Evolutionary conservation across 2,113 vertebrate species (phyloP), one percentile per base, ranked within the genome.

Genomic region (Rhadina sibilatrix): DNA sequence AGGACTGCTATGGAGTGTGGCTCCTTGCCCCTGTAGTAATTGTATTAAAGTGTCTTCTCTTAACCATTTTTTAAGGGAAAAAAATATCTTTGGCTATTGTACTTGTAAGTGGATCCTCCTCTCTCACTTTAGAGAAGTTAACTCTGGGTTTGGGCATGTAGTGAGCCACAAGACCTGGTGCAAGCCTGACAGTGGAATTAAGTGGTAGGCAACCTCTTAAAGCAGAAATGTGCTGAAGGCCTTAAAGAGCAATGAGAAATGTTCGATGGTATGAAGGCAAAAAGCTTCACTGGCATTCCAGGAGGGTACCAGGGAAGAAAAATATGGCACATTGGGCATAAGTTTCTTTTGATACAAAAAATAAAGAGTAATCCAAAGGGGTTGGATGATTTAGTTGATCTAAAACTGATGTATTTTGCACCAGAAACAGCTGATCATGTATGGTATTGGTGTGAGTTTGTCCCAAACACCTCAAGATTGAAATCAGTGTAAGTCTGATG

Each of bases 141-240:
- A 50, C 46, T 89, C 47, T 87, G 27, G 2, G 6, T 65, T 81
- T 10, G 6, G 60, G n/a, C 4, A 17, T 9, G 24, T 50, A 44
- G 54, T 59, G 38, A 69, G 35, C 22, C 56, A 27, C 0, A 0
- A 60, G 47, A 77, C 8, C 7, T 3, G 1, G 11, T 11, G 18
- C 59, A 20, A 71, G 6, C 27, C 49, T 83, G 65, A 6, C 12
- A 40, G 33, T 59, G 52, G 8, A 38, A 60, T 25, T 47, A n/a
- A 63, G 15, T 12, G 6, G 4, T 10, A 47, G 61, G 40, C 13
- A 49, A 40, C 13, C 40, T 40, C 40, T 40, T 40, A 40, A 75
- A 40, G 61, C 38, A 66, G 56, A 44, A 70, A 74, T 35, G 25
- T 33, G 21, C 30, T n/a, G 28, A 28, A 40, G 6, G 35, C 12